These are phyloP conservation scores for Scleropages formosus DNA, from an alignment of 2,797 vertebrate genomes.

Conservation along the genomic window DNA sequence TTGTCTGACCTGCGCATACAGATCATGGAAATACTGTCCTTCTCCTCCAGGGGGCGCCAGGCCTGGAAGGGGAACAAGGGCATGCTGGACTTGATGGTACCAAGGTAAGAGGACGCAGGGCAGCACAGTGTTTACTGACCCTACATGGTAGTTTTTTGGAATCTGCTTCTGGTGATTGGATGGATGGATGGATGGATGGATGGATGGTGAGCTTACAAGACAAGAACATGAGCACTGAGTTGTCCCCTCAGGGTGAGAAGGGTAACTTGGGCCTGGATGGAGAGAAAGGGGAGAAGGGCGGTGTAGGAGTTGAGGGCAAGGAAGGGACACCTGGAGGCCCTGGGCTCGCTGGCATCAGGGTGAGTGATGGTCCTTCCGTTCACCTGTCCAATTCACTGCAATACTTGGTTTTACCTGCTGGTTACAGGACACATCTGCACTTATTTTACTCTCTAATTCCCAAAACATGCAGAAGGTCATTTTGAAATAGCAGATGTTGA, in stretches of 20 bases:
- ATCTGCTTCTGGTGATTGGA: no score
- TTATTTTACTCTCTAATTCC: no score
- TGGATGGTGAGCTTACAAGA: no score
- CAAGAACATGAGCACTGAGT: not conserved
- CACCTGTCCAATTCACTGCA: not conserved
- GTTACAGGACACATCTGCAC: no score
- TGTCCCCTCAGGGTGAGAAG: slow-evolving; percentile 81
- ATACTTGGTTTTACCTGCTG: not conserved
- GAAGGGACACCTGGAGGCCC: slow-evolving; percentile 81
- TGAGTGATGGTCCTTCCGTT: slow-evolving; percentile 60
- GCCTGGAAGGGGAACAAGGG: slow-evolving; percentile 83
- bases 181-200: no score
- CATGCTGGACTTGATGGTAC: slow-evolving; percentile 74
- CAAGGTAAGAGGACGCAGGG: slow-evolving; percentile 73
- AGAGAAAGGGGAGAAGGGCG: slow-evolving; percentile 84
- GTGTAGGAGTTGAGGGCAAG: slow-evolving; percentile 83
- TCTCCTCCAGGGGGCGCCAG: slow-evolving; percentile 77
- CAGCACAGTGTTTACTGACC: not conserved
- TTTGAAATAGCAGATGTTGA: no score
- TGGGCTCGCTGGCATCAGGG: slow-evolving; percentile 83
- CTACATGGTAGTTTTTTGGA: no score
- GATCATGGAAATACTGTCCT: slow-evolving; percentile 22
- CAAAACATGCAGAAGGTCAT: no score
- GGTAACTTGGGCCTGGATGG: slow-evolving; percentile 88
- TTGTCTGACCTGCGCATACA: slow-evolving; percentile 7